These are phyloP conservation scores for Andrena fulva DNA, from an alignment of 2,888 invertebrate genomes.

Conservation along the genomic window DNA sequence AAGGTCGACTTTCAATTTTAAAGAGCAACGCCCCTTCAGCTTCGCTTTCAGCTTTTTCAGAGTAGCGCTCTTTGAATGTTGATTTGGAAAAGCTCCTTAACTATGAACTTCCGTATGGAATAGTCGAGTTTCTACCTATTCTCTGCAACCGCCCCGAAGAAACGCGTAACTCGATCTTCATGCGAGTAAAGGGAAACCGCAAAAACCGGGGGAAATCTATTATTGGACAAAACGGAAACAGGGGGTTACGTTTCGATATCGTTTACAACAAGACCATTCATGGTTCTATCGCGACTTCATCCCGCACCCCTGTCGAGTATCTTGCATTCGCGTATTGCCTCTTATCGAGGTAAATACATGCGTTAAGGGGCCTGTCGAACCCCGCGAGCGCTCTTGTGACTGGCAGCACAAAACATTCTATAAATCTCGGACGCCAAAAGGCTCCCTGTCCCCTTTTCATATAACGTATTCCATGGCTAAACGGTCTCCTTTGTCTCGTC, in stretches of 20 bases:
- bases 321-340: slow-evolving; percentile 20
- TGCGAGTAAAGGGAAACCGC: slow-evolving; percentile 57
- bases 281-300: slow-evolving; percentile 26
- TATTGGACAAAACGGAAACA: slow-evolving; percentile 62
- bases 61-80: neutral
- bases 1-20: slow-evolving; percentile 6
- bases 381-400: slow-evolving; percentile 33
- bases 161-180: slow-evolving; percentile 46
- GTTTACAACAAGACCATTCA: slow-evolving; percentile 57
- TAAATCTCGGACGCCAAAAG: slow-evolving; percentile 28
- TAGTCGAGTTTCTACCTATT: neutral
- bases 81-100: neutral
- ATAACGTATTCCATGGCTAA: neutral
- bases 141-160: slow-evolving; percentile 2
- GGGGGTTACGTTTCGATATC: slow-evolving; percentile 56
- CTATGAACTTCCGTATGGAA: no score
- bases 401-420: slow-evolving; percentile 41
- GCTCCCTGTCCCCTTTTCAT: slow-evolving; percentile 1
- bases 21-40: neutral
- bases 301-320: slow-evolving; percentile 16
- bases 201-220: slow-evolving; percentile 52
- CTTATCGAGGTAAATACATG: slow-evolving; percentile 57
- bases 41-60: no score
- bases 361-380: slow-evolving; percentile 34
- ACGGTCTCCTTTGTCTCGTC: slow-evolving; percentile 11